Percentiles rank a stretch among this genome's conserved stretches.
Evolutionary conservation across 2,797 vertebrate species (phyloP).

Genomic region (Sebastes nivosus): DNA sequence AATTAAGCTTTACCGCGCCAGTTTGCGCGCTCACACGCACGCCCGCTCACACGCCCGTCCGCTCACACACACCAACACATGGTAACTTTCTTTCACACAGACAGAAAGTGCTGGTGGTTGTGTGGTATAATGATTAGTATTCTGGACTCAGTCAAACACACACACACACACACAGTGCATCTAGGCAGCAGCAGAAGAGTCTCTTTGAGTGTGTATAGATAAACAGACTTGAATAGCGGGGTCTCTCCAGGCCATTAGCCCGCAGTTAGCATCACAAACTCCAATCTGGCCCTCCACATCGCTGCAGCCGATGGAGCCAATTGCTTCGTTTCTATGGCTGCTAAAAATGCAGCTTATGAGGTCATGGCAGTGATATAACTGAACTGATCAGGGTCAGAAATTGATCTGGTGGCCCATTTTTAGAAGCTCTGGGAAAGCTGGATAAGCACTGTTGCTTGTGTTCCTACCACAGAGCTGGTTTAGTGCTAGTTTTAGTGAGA

Average conservation of each 20-base stretch:
- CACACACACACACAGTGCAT: conserved; percentile 12
- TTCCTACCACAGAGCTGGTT: background rate
- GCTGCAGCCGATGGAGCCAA: conserved; percentile 28
- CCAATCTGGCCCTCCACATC: conserved; percentile 42
- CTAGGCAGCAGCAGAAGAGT: conserved; percentile 57
- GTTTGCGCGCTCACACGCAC: conserved; percentile 10
- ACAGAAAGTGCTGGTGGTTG: conserved; percentile 32
- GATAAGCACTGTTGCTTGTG: background rate
- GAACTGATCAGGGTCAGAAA: conserved; percentile 12
- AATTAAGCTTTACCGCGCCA: conserved; percentile 71
- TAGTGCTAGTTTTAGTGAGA: background rate
- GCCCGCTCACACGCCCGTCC: background rate
- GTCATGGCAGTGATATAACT: conserved; percentile 15
- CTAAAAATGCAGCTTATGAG: conserved; percentile 31
- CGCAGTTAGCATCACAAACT: conserved; percentile 67
- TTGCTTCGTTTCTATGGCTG: conserved; percentile 29
- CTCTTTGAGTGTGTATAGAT: conserved; percentile 64
- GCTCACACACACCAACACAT: background rate
- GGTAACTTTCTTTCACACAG: conserved; percentile 26
- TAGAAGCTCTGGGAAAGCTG: background rate
- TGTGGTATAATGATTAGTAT: conserved; percentile 48
- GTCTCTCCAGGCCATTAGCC: conserved; percentile 72
- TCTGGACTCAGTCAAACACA: conserved; percentile 17
- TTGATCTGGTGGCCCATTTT: conserved; percentile 3
- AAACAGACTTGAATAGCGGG: conserved; percentile 66